phyloP scores from a whole-genome alignment of 2,113 vertebrate genomes.

The Porphyrio hochstetteri region DNA sequence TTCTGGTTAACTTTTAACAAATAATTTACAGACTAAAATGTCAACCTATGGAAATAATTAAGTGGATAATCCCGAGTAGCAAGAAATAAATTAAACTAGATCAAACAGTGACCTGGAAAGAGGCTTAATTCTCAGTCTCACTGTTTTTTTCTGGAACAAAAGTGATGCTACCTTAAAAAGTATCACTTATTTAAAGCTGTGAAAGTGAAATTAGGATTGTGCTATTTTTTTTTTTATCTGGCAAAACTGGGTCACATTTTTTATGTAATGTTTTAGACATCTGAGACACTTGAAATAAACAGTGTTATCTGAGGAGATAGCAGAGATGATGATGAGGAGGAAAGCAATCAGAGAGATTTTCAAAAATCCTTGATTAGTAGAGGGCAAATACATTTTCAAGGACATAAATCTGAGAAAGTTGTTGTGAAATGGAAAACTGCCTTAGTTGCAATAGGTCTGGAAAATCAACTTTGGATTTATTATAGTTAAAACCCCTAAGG shows the following conservation, averaged over 20 bases:
- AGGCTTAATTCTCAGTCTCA: neutral
- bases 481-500: slow-evolving; percentile 27
- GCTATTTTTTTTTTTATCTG: neutral
- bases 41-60: neutral
- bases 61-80: neutral
- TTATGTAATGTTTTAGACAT: neutral
- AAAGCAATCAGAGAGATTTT: slow-evolving; percentile 34
- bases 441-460: neutral
- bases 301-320: neutral
- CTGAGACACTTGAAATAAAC: neutral
- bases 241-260: neutral
- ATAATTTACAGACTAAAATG: neutral
- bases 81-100: neutral
- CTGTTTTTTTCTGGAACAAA: neutral
- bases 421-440: neutral
- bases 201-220: neutral
- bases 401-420: slow-evolving; percentile 15
- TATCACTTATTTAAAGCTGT: neutral
- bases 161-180: neutral
- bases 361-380: slow-evolving; percentile 2
- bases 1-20: neutral
- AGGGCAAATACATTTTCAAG: slow-evolving; percentile 21
- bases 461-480: slow-evolving; percentile 46
- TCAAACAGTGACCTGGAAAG: neutral
- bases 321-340: neutral